These are phyloP conservation scores for Empidonax traillii DNA, from an alignment of 2,113 vertebrate genomes.

Conservation along the genomic window DNA sequence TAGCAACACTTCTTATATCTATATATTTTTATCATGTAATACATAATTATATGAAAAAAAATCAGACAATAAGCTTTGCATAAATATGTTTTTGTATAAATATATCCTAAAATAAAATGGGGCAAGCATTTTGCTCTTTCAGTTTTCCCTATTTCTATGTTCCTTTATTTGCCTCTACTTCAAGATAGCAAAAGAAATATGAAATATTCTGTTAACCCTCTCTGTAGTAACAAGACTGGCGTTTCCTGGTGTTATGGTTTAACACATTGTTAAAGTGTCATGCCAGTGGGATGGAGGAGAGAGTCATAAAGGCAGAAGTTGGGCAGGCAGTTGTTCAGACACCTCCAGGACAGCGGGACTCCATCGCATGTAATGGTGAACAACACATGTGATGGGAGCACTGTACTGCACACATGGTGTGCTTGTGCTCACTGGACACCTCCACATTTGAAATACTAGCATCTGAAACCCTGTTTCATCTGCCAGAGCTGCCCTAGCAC, in stretches of 20 bases:
- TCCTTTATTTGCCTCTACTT: not conserved
- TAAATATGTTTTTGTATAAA: not conserved
- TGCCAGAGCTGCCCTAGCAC: not conserved
- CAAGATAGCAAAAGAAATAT: not conserved
- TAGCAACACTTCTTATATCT: not conserved
- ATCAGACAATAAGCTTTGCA: not conserved
- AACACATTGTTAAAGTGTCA: too few relatives aligned
- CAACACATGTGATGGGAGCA: not conserved
- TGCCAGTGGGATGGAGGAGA: too few relatives aligned
- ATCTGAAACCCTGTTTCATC: not conserved
- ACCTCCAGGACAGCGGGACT: not conserved
- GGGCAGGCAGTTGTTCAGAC: not conserved
- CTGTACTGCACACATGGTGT: not conserved
- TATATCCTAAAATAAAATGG: not conserved
- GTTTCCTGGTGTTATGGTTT: not conserved
- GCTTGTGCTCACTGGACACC: not conserved
- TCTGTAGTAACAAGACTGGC: not conserved
- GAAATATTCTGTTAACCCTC: not conserved
- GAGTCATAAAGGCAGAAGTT: not conserved
- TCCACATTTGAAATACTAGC: not conserved
- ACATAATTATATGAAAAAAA: not conserved
- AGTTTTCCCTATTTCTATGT: not conserved
- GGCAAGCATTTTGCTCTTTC: not conserved
- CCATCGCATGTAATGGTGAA: rapidly evolving
- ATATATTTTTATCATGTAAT: not conserved